phyloP scores from a whole-genome alignment of 2,888 invertebrate genomes.

The Gymnocheta viridis region DNA sequence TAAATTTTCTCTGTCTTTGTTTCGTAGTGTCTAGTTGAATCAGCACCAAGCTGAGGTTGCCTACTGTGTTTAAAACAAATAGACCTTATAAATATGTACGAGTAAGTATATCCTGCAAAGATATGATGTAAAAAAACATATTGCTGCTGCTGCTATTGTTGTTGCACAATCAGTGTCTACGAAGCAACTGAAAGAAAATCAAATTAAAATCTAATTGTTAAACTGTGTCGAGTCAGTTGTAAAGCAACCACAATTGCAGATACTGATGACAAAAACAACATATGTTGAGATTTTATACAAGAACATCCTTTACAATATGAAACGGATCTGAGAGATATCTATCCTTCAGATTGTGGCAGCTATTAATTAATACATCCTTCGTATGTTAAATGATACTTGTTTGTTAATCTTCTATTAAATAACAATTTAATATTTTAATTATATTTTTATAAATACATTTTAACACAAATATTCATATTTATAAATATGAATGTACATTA shows the following conservation, averaged over 20 bases:
- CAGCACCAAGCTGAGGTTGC: background rate
- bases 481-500: constrained; percentile 48
- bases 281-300: background rate
- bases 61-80: background rate
- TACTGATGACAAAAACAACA: background rate
- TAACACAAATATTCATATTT: constrained; percentile 42
- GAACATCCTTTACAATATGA: background rate
- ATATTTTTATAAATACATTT: constrained; percentile 20
- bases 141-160: background rate
- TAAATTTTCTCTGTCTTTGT: background rate
- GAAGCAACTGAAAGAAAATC: constrained; percentile 15
- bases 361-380: background rate
- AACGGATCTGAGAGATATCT: background rate
- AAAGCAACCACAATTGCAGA: background rate
- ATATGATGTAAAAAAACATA: constrained; percentile 21
- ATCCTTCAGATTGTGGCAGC: background rate
- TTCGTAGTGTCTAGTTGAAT: background rate
- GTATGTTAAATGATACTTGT: background rate
- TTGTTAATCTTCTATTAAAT: constrained; percentile 30
- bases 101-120: constrained; percentile 28
- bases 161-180: background rate
- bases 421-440: constrained; percentile 28
- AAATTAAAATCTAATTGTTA: constrained; percentile 46
- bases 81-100: constrained; percentile 28
- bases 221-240: constrained; percentile 1